Evolutionary conservation across 2,888 invertebrate genomes (phyloP).

Genomic region (Norana najaformis): DNA sequence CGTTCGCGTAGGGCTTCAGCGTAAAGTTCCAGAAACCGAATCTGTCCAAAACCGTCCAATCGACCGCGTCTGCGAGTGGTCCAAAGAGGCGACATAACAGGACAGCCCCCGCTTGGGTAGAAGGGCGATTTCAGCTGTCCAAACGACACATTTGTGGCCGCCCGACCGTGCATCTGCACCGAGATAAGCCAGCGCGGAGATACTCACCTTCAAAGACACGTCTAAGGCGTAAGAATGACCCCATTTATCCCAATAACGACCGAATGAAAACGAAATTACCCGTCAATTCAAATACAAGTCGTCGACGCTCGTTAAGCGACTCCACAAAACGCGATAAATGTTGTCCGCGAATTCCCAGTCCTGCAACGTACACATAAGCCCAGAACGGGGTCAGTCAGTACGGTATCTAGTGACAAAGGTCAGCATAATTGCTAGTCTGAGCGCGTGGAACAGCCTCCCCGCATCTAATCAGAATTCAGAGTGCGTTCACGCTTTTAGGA

Average conservation of each 20-base stretch:
- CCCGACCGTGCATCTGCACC: background rate
- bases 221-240: background rate
- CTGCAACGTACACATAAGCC: no score
- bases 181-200: background rate
- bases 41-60: slow-evolving; percentile 3
- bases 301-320: background rate
- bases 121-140: background rate
- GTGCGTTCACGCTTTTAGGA: no score
- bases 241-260: background rate
- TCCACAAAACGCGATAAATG: background rate
- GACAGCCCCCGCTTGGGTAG: background rate
- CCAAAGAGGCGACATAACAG: background rate
- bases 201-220: background rate
- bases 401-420: background rate
- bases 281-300: background rate
- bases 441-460: no score
- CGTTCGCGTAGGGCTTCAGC: background rate
- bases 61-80: background rate
- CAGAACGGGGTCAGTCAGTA: background rate
- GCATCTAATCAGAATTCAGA: no score
- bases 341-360: background rate
- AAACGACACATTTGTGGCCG: background rate
- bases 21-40: background rate
- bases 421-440: background rate
- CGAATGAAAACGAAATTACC: background rate